Conservation (phyloP, 2,797 vertebrate species). For the Sparidentex hasta region DNA sequence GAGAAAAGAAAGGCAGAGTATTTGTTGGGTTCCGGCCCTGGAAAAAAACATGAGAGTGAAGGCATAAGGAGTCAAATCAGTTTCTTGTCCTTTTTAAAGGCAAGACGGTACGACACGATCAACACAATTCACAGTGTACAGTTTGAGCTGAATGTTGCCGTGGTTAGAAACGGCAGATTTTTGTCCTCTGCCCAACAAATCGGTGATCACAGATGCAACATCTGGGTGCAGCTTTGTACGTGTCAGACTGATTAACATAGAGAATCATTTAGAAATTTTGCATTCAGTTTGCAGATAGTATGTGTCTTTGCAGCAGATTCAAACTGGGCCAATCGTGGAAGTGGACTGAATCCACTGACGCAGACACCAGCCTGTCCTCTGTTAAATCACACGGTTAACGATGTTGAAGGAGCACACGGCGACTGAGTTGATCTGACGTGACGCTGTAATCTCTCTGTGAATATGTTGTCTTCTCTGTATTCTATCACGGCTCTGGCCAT, state of each 20-base stretch:
- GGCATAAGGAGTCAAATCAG: neutral
- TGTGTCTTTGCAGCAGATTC: conserved; percentile 1
- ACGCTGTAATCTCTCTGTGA: conserved; percentile 35
- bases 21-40: neutral
- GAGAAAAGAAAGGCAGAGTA: neutral
- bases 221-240: neutral
- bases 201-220: conserved; percentile 2
- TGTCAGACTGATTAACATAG: conserved; percentile 16
- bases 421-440: conserved; percentile 2
- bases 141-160: neutral
- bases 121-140: neutral
- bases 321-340: conserved; percentile 36
- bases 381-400: neutral
- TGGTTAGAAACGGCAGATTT: conserved; percentile 3
- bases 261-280: conserved; percentile 26
- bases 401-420: neutral
- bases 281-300: conserved; percentile 24
- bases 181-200: conserved; percentile 1
- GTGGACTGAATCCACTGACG: neutral
- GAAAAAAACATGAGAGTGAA: too few relatives aligned
- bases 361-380: conserved; percentile 8
- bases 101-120: neutral
- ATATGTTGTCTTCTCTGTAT: conserved; percentile 19
- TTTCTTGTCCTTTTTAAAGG: neutral
- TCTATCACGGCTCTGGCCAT: conserved; percentile 19